Percentiles rank a stretch among this genome's conserved stretches.
Evolutionary conservation across 2,888 invertebrate species (phyloP).

Genomic region (Eristalis pertinax): DNA sequence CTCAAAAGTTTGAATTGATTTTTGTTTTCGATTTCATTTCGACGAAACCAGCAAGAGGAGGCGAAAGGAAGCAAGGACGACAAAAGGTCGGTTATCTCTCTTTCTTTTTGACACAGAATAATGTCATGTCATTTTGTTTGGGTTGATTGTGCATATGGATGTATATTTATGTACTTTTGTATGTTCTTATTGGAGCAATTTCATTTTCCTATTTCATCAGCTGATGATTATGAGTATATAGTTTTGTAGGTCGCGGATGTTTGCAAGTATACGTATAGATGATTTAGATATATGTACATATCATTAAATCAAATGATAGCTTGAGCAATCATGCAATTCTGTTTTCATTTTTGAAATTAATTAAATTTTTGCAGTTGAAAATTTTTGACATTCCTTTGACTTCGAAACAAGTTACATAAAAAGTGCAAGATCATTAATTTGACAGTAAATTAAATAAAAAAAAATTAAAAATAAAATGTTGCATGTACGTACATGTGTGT

Average conservation of each 20-base stretch:
- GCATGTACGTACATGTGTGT: background rate
- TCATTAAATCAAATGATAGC: background rate
- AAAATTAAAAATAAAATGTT: background rate
- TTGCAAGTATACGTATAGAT: background rate
- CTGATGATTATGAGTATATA: constrained; percentile 32
- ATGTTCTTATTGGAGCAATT: constrained; percentile 14
- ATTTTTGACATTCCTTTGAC: background rate
- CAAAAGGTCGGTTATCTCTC: constrained; percentile 55
- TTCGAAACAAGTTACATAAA: background rate
- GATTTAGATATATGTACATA: background rate
- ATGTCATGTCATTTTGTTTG: constrained; percentile 39
- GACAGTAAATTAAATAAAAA: background rate
- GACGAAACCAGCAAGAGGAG: background rate
- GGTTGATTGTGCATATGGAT: constrained; percentile 2
- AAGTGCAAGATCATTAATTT: background rate
- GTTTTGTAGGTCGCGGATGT: constrained; percentile 24
- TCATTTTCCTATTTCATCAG: constrained; percentile 52
- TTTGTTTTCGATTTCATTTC: constrained; percentile 25
- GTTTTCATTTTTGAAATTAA: background rate
- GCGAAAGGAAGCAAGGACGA: constrained; percentile 50
- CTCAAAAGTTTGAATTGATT: constrained; percentile 18
- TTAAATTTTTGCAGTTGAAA: background rate
- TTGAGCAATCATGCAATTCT: background rate
- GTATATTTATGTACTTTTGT: background rate
- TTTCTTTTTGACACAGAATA: constrained; percentile 21